phyloP scores from a whole-genome alignment of 1,140 invertebrate genomes.

The Drosophila punjabiensis region DNA sequence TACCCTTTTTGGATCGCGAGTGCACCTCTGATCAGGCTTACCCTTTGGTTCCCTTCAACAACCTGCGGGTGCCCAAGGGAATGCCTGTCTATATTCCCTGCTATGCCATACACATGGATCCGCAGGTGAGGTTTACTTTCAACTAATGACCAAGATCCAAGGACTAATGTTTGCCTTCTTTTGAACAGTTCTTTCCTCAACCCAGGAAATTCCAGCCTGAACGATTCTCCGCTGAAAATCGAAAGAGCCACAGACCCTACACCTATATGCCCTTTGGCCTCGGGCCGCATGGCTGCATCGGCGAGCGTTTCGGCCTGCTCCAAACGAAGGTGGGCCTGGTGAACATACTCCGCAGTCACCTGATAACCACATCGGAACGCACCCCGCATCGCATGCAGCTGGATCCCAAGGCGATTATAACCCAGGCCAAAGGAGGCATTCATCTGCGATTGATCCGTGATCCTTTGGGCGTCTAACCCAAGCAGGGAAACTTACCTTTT shows the following conservation, averaged over 20 bases:
- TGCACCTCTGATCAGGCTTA: constrained; percentile 71
- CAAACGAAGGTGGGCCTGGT: constrained; percentile 78
- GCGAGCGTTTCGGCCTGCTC: constrained; percentile 85
- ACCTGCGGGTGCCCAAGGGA: constrained; percentile 64
- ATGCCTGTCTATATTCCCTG: constrained; percentile 80
- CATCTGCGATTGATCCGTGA: constrained; percentile 70
- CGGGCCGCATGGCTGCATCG: constrained; percentile 91
- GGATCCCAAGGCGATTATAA: constrained; percentile 71
- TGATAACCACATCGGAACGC: constrained; percentile 60
- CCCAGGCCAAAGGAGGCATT: constrained; percentile 75
- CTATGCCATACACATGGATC: constrained; percentile 79
- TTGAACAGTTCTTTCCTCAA: constrained; percentile 87
- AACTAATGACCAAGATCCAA: background rate
- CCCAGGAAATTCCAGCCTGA: constrained; percentile 89
- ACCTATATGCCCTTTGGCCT: constrained; percentile 92
- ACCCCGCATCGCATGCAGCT: constrained; percentile 68
- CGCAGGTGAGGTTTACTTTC: constrained; percentile 52
- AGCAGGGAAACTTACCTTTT: background rate
- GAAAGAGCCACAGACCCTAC: constrained; percentile 85
- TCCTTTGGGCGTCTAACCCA: constrained; percentile 62
- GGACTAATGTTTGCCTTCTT: too few relatives aligned
- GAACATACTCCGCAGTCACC: constrained; percentile 73
- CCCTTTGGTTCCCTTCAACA: constrained; percentile 61
- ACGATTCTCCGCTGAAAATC: constrained; percentile 87
- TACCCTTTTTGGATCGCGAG: constrained; percentile 87